Evolutionary conservation across 2,888 invertebrate genomes (phyloP), one percentile per base, ranked within the genome.

Genomic region (Anthophora plumipes): DNA sequence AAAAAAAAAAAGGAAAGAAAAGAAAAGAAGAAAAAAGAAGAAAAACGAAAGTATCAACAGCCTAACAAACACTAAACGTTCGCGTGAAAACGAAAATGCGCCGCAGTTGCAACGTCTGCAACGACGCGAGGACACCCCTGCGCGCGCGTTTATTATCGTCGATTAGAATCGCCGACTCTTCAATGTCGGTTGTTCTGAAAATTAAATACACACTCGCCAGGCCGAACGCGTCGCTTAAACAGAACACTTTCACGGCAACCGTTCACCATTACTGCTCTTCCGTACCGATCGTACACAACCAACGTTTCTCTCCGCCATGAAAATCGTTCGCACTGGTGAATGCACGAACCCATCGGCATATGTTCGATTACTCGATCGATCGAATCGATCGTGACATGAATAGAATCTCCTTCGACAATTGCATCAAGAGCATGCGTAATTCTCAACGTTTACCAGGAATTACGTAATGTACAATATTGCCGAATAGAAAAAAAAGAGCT

Each of bases 161-260:
- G 83, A 88, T 88, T 88, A 88, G 86, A 77, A 83, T 76, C 79
- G 80, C 79, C 79, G 77, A 64, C 76, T 84, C 77, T 73, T 80
- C 78, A 75, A 83, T 77, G 79, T 75, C 78, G 79, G 76, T 72
- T 61, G 59, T 64, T 59, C 59, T 86, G 75, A 72, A 86, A 86
- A 83, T 83, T 78, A 83, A 86, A 86, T 69, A 66, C 75, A 64
- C 59, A 57, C 77, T 75, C 60, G 61, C 67, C 25, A 39, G 55
- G 46, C 55, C 66, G 76, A 59, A 79, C 71, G 57, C 48, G 57
- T 64, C 54, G 52, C 57, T 75, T 61, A 39, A 66, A 54, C 54
- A 41, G 48, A 61, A 50, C 68, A 79, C 66, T 80, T 77, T 79
- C 75, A 63, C 48, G 64, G 12, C 52, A 0, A 43, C 37, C 11